Base-by-base conservation (phyloP, 2,888 invertebrate species). In the Lumbricus terrestris region DNA sequence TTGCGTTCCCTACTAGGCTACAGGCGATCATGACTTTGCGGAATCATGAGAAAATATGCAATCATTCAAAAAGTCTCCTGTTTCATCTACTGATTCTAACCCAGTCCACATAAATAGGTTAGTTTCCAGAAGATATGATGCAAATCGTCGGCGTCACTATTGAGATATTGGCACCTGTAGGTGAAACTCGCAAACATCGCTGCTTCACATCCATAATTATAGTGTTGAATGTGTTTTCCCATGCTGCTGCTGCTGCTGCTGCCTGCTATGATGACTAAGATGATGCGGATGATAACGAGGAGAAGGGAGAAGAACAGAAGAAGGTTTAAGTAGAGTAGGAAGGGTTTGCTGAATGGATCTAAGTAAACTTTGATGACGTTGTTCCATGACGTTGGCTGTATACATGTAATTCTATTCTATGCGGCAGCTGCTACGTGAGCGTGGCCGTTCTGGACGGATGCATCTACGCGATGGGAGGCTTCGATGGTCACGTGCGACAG, bases 401-500 rank as follows among this genome's bases (percentile, higher is more conserved):
- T n/a, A n/a, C n/a, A n/a, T n/a, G n/a, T n/a, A n/a, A n/a, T n/a
- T n/a, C n/a, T n/a, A n/a, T n/a, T 8, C 8, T 88, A 35, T 33
- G 69, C 42, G 34, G 23, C 69, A 94, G 98, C 92, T 98, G 98
- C 37, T 98, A 98, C 94, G 98, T 98, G 0, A 97, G 97, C 94
- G 97, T 98, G 8, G 97, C 98, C n/a, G 96, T 97, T 0, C 95
- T 98, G 47, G 96, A 97, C 92, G 97, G 97, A 1, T 92, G 92
- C 29, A 94, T 95, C 88, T 95, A 95, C 91, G 95, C 95, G n/a
- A 94, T 95, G 94, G 95, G 95, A 3, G 98, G 98, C 0, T 98
- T 98, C 95, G 98, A 98, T 94, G 98, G 98, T 0, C 97, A 97
- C 94, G 97, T 97, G 94, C 97, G 98, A 94, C 96, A 97, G 96